phyloP scores from a whole-genome alignment of 2,797 vertebrate species.

The Anisognathus igniventris region DNA sequence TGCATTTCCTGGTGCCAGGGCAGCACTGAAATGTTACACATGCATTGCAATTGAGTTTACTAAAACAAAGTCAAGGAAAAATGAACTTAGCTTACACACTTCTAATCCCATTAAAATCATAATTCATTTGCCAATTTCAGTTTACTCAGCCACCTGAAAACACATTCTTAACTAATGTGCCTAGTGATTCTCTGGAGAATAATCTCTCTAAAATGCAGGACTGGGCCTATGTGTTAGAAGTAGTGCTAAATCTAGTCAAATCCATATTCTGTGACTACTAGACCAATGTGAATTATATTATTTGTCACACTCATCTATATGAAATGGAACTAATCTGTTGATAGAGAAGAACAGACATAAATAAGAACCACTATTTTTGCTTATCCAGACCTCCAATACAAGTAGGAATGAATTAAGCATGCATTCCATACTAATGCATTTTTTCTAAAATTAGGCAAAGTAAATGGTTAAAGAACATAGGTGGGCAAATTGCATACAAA shows the following conservation, averaged over 20 bases:
- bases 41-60: slow-evolving; percentile 23
- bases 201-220: neutral
- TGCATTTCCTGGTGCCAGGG: neutral
- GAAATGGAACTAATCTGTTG: neutral
- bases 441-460: neutral
- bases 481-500: neutral
- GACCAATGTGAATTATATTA: neutral
- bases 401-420: neutral
- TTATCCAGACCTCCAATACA: neutral
- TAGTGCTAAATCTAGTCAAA: neutral
- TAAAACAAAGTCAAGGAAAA: slow-evolving; percentile 1
- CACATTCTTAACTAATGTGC: neutral
- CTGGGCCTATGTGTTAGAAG: neutral
- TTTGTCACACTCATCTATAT: neutral
- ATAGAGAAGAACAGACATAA: neutral
- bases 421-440: neutral
- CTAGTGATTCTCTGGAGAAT: neutral
- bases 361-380: neutral
- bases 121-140: neutral
- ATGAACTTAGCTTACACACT: slow-evolving; percentile 18
- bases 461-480: neutral
- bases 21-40: neutral
- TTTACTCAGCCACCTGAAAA: neutral
- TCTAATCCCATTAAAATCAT: slow-evolving; percentile 30
- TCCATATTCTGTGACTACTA: neutral